phyloP scores from a whole-genome alignment of 2,888 invertebrate species.

The Stenodema calcarata region DNA sequence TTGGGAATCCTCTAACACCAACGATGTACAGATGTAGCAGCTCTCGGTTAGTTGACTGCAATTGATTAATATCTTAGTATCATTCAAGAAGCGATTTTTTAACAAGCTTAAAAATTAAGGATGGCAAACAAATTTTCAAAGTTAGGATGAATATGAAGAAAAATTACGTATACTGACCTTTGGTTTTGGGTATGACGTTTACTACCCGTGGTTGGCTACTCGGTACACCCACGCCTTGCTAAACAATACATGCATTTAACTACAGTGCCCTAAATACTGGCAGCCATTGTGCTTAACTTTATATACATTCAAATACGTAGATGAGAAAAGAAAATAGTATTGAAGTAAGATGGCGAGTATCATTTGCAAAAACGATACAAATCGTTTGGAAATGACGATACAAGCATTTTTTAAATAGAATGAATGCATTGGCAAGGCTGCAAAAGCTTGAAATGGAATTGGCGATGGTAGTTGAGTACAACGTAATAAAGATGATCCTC shows the following conservation, averaged over 20 bases:
- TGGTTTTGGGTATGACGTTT: constrained; percentile 53
- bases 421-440: background rate
- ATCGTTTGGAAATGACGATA: background rate
- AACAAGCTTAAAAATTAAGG: constrained; percentile 14
- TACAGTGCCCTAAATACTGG: constrained; percentile 51
- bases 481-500: too few relatives aligned
- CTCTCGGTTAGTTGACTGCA: constrained; percentile 17
- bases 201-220: constrained; percentile 54
- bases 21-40: background rate
- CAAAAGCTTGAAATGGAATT: background rate
- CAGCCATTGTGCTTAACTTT: constrained; percentile 19
- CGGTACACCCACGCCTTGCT: constrained; percentile 54
- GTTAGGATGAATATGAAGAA: constrained; percentile 6
- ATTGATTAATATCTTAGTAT: constrained; percentile 24
- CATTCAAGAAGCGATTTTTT: constrained; percentile 15
- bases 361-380: background rate
- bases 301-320: constrained; percentile 41
- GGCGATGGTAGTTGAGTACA: too few relatives aligned
- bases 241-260: constrained; percentile 54
- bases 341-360: background rate
- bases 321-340: constrained; percentile 14
- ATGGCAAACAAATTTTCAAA: background rate
- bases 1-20: background rate
- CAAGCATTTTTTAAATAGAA: background rate
- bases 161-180: constrained; percentile 51